Percentiles rank a stretch among this genome's conserved stretches.
Conservation (phyloP, 1,140 invertebrate genomes). For the Bombus vancouverensis region DNA sequence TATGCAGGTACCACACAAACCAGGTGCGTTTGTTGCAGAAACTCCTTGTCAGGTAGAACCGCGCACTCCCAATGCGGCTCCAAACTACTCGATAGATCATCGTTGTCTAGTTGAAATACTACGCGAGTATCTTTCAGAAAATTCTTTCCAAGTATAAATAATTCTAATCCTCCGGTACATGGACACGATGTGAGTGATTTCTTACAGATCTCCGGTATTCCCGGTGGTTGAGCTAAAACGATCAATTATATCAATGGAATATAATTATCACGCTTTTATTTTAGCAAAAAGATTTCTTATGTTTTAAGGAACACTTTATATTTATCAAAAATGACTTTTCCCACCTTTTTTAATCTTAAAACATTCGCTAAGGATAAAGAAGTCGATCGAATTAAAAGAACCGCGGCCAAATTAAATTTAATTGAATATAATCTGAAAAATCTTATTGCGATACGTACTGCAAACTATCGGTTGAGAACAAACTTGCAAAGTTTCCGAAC, state of each 20-base stretch:
- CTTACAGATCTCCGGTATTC: slow-evolving; percentile 97
- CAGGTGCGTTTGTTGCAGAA: slow-evolving; percentile 94
- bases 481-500: slow-evolving; percentile 92
- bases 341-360: no score
- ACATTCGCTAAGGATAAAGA: no score
- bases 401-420: background rate
- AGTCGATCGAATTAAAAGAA: no score
- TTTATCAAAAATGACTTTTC: no score
- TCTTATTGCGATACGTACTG: slow-evolving; percentile 87
- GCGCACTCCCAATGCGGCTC: slow-evolving; percentile 89
- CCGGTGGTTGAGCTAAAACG: slow-evolving; percentile 95
- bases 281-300: no score
- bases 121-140: slow-evolving; percentile 97
- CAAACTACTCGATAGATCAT: slow-evolving; percentile 78
- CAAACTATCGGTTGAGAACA: slow-evolving; percentile 97
- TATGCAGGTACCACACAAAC: slow-evolving; percentile 95
- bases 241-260: background rate
- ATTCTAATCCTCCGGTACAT: slow-evolving; percentile 92
- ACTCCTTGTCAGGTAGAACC: slow-evolving; percentile 92
- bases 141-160: slow-evolving; percentile 98
- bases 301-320: no score
- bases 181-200: slow-evolving; percentile 92
- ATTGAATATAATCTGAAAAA: no score
- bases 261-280: background rate
- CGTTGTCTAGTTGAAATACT: slow-evolving; percentile 89